Evolutionary conservation across 1,140 invertebrate genomes (phyloP), one percentile per base, ranked within the genome.

Genomic region (Alviniconcha marisindica): DNA sequence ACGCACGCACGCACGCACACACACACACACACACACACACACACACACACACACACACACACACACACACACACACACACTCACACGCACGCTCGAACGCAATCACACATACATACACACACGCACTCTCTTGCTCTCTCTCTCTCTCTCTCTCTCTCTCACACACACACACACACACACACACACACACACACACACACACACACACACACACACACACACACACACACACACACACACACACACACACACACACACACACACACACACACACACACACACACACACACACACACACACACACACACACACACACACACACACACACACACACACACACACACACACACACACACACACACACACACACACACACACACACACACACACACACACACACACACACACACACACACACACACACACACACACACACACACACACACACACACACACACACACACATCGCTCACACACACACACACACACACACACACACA

Each of bases 321-420:
- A n/a, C 71, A 83, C 76, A 83, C 78, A 44, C 56, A 66, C 76
- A 76, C 77, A 38, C 40, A 78, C 33, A 73, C 69, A 73, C 38
- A 78, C 42, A 76, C 77, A 24, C 36, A 66, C 18, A 60, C 60
- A 36, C 69, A 80, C 36, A 48, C 38, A 42, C 48, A 66, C 28
- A 69, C 21, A 21, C 3, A 63, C 4, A 80, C 36, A 56, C 36
- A 60, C 4, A 81, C 15, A 21, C 36, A 36, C 51, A 66, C 60
- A 40, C 56, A 36, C 60, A 81, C 14, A 36, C 78, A 56, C 54
- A 51, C 7, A 51, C 7, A 18, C 7, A 51, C 7, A 51, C 7
- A 51, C 7, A 51, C 7, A 51, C 7, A 51, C 48, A 10, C 7
- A n/a, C n/a, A n/a, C n/a, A n/a, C n/a, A n/a, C n/a, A n/a, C n/a